Evolutionary conservation across 2,797 vertebrate genomes (phyloP).

Genomic region (Eleutherodactylus coqui): DNA sequence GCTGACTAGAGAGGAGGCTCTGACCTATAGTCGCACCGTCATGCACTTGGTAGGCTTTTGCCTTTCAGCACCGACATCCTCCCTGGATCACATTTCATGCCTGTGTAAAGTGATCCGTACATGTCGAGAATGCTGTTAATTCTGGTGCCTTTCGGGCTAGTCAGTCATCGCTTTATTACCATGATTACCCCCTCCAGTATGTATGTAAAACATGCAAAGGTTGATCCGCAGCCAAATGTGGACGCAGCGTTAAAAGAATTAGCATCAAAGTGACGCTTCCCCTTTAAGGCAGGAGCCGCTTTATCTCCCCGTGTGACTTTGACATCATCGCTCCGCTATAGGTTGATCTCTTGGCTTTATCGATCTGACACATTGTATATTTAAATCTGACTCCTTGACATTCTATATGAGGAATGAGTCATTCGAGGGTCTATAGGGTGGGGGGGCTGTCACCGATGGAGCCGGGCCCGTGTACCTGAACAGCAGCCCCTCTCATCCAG

Average conservation of each 20-base stretch:
- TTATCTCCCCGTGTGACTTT: not conserved
- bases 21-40: not conserved
- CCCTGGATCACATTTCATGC: not conserved
- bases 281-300: not conserved
- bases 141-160: not conserved
- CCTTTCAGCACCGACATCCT: not conserved
- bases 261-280: not conserved
- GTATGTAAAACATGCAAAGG: not conserved
- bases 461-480: not conserved
- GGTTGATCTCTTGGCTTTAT: not conserved
- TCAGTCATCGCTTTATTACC: not conserved
- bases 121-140: not conserved
- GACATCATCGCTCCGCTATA: not conserved
- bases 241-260: conserved; percentile 24
- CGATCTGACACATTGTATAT: conserved; percentile 19
- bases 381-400: not conserved
- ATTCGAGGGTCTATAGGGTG: not conserved
- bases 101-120: not conserved
- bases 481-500: not conserved
- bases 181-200: conserved; percentile 6
- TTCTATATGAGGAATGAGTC: not conserved
- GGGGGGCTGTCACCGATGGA: not conserved
- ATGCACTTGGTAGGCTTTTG: not conserved
- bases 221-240: not conserved
- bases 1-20: not conserved